Evolutionary conservation across 2,113 vertebrate genomes (phyloP).

Genomic region (Carassius carassius): DNA sequence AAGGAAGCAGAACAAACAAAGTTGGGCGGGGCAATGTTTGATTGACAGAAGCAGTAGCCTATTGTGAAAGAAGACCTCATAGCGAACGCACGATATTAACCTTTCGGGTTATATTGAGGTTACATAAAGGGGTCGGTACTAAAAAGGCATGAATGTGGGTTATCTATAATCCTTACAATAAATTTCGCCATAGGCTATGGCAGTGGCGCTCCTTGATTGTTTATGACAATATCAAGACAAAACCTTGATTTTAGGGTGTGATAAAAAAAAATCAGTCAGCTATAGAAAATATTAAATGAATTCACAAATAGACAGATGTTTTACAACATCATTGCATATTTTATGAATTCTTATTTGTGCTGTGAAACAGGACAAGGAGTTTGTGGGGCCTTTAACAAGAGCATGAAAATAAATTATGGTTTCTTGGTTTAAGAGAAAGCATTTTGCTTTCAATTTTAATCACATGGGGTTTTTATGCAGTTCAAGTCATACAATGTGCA

Average conservation of each 20-base stretch:
- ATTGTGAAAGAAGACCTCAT: not conserved
- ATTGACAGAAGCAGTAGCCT: slow-evolving; percentile 35
- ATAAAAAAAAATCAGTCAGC: not conserved
- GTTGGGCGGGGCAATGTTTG: slow-evolving; percentile 3
- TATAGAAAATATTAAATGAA: not conserved
- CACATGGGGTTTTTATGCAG: no score
- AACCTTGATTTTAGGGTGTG: not conserved
- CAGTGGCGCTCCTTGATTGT: slow-evolving; percentile 34
- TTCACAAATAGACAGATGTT: not conserved
- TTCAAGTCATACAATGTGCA: no score
- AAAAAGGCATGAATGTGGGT: slow-evolving; percentile 52
- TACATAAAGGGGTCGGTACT: slow-evolving; percentile 43
- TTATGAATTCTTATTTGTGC: no score
- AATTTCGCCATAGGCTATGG: slow-evolving; percentile 32
- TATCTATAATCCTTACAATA: slow-evolving; percentile 56
- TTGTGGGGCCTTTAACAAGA: no score
- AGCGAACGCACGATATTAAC: slow-evolving; percentile 13
- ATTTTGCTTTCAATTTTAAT: no score
- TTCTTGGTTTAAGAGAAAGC: no score
- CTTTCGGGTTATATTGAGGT: not conserved
- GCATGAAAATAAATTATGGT: no score
- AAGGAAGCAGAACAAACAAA: not conserved
- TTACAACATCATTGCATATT: no score
- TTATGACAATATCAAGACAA: no score
- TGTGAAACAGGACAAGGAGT: no score